Conservation (phyloP, 2,113 vertebrate genomes). For the Myiagra hebetior region DNA sequence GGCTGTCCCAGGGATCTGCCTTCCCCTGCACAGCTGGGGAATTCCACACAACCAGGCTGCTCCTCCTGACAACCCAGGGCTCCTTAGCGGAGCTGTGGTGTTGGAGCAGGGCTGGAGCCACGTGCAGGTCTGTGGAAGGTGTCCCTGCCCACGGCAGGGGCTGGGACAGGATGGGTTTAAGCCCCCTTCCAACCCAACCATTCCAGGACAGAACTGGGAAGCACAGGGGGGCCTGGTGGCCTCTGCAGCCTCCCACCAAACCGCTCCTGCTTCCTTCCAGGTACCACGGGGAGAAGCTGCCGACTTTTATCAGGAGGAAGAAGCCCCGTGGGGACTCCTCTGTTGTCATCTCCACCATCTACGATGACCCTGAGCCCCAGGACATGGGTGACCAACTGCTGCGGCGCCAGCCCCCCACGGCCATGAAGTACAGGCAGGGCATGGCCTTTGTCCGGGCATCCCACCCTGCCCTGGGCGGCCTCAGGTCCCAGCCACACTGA, state of each 20-base stretch:
- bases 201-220: neutral
- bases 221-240: neutral
- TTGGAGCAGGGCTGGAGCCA: neutral
- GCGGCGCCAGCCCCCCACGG: conserved; percentile 82
- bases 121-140: neutral
- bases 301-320: conserved; percentile 74
- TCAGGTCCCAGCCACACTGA: neutral
- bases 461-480: neutral
- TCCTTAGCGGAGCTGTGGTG: neutral
- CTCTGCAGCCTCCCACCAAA: neutral
- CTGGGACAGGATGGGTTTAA: neutral
- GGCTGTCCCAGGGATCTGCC: neutral
- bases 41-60: neutral
- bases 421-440: conserved; percentile 86
- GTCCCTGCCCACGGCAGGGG: neutral
- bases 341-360: conserved; percentile 85
- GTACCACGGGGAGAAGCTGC: conserved; percentile 92
- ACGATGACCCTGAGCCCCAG: conserved; percentile 84
- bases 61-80: accelerated
- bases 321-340: conserved; percentile 65
- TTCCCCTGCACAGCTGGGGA: neutral
- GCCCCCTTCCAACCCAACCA: neutral
- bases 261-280: conserved; percentile 59
- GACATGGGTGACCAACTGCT: conserved; percentile 83
- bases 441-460: conserved; percentile 51